These are phyloP conservation scores for Ursus arctos DNA, from an alignment of 2,113 vertebrate species.

Conservation along the genomic window DNA sequence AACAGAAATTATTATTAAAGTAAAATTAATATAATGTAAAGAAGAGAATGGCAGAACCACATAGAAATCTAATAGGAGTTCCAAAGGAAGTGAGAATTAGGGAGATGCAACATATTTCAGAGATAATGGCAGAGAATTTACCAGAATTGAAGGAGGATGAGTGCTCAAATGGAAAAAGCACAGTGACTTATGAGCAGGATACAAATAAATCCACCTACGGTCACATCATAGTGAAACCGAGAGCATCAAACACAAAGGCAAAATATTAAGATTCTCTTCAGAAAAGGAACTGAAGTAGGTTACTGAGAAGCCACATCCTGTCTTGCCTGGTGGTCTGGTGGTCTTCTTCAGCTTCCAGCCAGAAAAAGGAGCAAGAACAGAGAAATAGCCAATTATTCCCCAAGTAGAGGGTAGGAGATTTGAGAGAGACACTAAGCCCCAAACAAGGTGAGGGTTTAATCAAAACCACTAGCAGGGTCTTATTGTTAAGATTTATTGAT, in stretches of 20 bases:
- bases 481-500: not conserved
- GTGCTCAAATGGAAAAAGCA: not conserved
- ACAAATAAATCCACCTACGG: not conserved
- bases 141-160: not conserved
- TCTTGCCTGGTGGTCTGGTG: not conserved
- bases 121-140: not conserved
- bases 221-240: not conserved
- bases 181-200: not conserved
- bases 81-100: not conserved
- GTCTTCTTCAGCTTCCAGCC: not conserved
- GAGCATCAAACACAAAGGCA: not conserved
- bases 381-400: not conserved
- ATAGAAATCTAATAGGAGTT: not conserved
- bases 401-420: not conserved
- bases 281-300: not conserved
- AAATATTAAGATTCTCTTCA: not conserved
- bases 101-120: not conserved
- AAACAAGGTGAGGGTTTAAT: not conserved
- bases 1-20: not conserved
- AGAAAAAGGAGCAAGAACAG: not conserved
- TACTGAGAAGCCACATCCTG: not conserved
- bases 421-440: not conserved
- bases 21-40: not conserved
- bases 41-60: not conserved
- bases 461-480: not conserved